Conservation (phyloP, 2,797 vertebrate species). For the Odontamblyopus lacepedii region DNA sequence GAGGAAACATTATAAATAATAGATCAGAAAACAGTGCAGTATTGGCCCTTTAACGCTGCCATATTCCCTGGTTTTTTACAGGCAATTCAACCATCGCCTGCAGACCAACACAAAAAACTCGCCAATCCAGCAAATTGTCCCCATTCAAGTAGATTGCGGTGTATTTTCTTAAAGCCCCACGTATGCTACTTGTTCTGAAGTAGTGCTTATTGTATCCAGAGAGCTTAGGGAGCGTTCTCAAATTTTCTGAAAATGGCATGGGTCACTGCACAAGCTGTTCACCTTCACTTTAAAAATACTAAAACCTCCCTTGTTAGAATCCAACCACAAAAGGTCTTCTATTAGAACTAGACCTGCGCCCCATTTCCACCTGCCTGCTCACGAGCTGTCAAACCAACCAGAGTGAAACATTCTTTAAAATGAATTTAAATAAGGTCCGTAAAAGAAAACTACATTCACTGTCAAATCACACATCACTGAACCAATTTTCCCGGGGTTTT, state of each 20-base stretch:
- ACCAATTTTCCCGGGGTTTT: constrained; percentile 57
- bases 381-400: constrained; percentile 51
- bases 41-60: too few relatives aligned
- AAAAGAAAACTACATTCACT: constrained; percentile 44
- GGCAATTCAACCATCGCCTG: not conserved
- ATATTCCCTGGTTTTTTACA: too few relatives aligned
- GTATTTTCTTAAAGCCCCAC: not conserved
- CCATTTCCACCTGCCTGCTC: constrained; percentile 45
- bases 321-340: constrained; percentile 22
- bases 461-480: constrained; percentile 39
- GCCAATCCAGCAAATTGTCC: not conserved
- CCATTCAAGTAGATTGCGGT: not conserved
- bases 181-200: not conserved
- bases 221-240: not conserved
- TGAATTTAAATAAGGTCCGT: constrained; percentile 49
- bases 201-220: not conserved
- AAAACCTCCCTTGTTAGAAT: constrained; percentile 17
- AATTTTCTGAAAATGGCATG: not conserved
- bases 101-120: not conserved
- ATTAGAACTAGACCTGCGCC: constrained; percentile 28
- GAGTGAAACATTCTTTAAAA: constrained; percentile 40
- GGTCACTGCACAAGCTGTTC: not conserved
- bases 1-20: too few relatives aligned
- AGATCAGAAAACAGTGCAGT: too few relatives aligned
- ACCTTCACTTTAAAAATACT: not conserved